These are phyloP conservation scores for Musca domestica DNA, from an alignment of 1,140 invertebrate species.

Conservation along the genomic window DNA sequence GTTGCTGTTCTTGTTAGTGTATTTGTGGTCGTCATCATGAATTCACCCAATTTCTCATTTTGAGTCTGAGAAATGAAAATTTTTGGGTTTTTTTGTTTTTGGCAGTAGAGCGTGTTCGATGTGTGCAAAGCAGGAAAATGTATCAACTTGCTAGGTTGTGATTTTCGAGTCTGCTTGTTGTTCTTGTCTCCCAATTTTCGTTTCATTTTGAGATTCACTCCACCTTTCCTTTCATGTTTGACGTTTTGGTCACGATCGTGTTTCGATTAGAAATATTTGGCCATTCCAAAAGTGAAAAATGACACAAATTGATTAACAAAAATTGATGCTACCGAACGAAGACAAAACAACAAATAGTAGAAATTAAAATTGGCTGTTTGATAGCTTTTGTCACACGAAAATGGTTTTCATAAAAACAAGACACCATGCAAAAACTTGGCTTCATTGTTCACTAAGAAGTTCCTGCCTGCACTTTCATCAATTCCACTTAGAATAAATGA, in stretches of 20 bases:
- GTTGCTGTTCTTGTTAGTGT: background rate
- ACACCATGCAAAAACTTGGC: too few relatives aligned
- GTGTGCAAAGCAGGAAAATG: too few relatives aligned
- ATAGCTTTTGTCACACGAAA: too few relatives aligned
- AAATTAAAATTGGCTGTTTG: too few relatives aligned
- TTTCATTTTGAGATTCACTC: constrained; percentile 6
- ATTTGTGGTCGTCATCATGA: background rate
- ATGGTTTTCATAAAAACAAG: too few relatives aligned
- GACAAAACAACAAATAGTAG: too few relatives aligned
- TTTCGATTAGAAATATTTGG: constrained; percentile 16
- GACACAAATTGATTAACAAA: constrained; percentile 10
- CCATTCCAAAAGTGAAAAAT: background rate
- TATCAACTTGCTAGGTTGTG: too few relatives aligned
- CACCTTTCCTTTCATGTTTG: constrained; percentile 18
- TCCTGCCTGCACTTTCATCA: too few relatives aligned
- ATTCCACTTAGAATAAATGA: too few relatives aligned
- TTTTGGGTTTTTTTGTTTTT: background rate
- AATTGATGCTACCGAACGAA: constrained; percentile 15
- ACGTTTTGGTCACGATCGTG: constrained; percentile 14
- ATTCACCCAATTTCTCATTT: constrained; percentile 19
- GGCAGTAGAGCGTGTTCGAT: too few relatives aligned
- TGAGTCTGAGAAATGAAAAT: constrained; percentile 1
- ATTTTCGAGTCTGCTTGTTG: too few relatives aligned
- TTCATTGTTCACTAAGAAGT: too few relatives aligned
- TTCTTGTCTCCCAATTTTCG: background rate